Evolutionary conservation across 2,888 invertebrate genomes (phyloP).

Genomic region (Digitonthophagus gazella): DNA sequence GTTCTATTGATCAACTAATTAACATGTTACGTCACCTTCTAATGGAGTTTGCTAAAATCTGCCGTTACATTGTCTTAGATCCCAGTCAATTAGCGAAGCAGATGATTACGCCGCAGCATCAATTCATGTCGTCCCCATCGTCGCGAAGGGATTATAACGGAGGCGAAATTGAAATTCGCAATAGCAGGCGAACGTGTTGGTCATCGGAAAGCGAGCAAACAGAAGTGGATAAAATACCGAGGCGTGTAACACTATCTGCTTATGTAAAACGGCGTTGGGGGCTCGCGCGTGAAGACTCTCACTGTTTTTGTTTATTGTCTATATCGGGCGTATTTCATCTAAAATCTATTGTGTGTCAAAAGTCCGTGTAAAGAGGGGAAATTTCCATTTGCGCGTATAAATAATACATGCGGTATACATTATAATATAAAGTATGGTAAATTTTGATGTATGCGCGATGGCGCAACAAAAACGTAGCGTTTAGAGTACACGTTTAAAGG

Average conservation of each 20-base stretch:
- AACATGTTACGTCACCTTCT: neutral
- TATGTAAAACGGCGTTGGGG: constrained; percentile 6
- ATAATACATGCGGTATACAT: constrained; percentile 16
- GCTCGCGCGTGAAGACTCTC: neutral
- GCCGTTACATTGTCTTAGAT: neutral
- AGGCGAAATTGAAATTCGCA: neutral
- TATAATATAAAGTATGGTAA: constrained; percentile 12
- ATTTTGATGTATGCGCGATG: neutral
- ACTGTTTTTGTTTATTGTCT: constrained; percentile 9
- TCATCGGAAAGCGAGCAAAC: neutral
- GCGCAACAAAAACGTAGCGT: neutral
- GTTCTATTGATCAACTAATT: neutral
- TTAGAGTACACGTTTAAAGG: too few species aligned
- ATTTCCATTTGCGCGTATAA: constrained; percentile 14
- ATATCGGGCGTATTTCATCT: constrained; percentile 14
- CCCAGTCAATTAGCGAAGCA: neutral
- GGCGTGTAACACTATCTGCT: constrained; percentile 10
- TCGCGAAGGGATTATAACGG: neutral
- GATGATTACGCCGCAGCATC: neutral
- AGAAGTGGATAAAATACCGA: neutral
- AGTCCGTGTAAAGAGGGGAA: constrained; percentile 12
- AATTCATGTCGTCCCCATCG: neutral
- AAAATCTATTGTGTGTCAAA: constrained; percentile 17
- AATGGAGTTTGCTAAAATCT: neutral
- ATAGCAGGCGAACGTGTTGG: neutral